These are phyloP conservation scores for Hiodon tergisus DNA, from an alignment of 2,113 vertebrate species.

Conservation along the genomic window DNA sequence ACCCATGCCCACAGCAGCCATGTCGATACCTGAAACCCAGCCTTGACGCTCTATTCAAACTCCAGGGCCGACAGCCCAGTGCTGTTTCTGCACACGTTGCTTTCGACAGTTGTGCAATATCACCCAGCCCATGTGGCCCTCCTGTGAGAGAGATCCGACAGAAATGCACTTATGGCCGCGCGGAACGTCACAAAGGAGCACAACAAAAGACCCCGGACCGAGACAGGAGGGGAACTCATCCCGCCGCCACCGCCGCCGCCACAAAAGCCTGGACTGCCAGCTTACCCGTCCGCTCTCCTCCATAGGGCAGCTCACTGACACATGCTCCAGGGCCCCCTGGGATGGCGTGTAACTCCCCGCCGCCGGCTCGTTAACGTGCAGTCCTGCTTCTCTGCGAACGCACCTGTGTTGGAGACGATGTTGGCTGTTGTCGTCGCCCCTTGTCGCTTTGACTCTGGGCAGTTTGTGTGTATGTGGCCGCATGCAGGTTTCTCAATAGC, in stretches of 20 bases:
- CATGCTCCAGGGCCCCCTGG: background rate
- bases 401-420: background rate
- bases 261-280: background rate
- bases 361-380: background rate
- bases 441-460: background rate
- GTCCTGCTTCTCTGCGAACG: background rate
- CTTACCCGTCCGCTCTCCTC: background rate
- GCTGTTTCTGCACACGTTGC: too few species aligned
- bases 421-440: background rate
- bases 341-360: too few species aligned
- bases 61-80: too few species aligned
- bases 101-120: too few species aligned
- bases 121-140: too few species aligned
- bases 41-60: too few species aligned
- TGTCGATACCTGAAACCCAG: too few species aligned
- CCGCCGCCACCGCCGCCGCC: background rate
- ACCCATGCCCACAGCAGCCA: too few species aligned
- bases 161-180: too few species aligned
- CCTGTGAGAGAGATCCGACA: too few species aligned
- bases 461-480: background rate
- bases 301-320: background rate
- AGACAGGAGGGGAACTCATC: background rate
- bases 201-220: too few species aligned
- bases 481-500: constrained; percentile 9
- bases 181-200: too few species aligned